Evolutionary conservation across 2,113 vertebrate species (phyloP).

Genomic region (Syngnathus scovelli): DNA sequence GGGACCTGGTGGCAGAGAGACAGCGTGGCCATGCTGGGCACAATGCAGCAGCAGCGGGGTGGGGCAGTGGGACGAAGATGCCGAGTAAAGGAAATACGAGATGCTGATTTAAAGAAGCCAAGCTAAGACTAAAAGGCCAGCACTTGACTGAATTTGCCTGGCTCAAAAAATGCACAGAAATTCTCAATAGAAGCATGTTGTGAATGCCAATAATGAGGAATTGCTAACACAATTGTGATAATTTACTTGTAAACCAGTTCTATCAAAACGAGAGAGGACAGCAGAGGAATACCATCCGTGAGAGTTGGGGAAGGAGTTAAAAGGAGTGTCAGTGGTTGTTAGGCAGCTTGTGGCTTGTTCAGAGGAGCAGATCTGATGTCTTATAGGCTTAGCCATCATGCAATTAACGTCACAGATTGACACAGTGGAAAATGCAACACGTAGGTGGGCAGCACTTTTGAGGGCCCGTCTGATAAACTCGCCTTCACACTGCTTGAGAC

Average conservation of each 20-base stretch:
- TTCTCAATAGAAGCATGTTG: neutral
- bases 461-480: no score
- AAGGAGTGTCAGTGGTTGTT: conserved; percentile 4
- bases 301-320: conserved; percentile 20
- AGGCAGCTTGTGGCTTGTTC: neutral
- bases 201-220: neutral
- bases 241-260: neutral
- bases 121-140: neutral
- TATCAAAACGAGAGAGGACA: no score
- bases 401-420: neutral
- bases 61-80: conserved; percentile 45
- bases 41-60: conserved; percentile 53
- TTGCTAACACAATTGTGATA: neutral
- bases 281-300: conserved; percentile 10
- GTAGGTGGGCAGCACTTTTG: no score
- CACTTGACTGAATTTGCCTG: neutral
- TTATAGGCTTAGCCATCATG: neutral
- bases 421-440: conserved; percentile 6
- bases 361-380: neutral
- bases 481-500: no score
- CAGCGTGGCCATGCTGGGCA: conserved; percentile 44
- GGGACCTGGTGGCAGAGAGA: conserved; percentile 59
- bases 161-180: neutral
- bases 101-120: conserved; percentile 18
- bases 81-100: conserved; percentile 29